Evolutionary conservation across 2,797 vertebrate genomes (phyloP).

Genomic region (Poeciliopsis turneri): DNA sequence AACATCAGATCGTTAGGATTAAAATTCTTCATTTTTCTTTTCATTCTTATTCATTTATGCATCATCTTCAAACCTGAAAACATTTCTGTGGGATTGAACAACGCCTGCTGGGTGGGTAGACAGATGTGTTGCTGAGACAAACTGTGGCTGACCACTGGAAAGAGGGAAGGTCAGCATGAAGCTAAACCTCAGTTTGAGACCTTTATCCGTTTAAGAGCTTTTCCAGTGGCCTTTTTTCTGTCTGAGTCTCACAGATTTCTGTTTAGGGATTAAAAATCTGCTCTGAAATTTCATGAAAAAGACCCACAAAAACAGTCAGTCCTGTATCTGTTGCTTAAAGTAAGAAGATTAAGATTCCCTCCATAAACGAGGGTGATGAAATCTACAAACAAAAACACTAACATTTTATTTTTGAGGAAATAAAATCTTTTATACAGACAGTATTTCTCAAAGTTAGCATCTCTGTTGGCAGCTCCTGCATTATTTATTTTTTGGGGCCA

Average conservation of each 20-base stretch:
- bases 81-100: constrained; percentile 14
- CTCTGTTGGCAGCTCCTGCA: neutral
- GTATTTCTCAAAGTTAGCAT: too few species aligned
- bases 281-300: constrained; percentile 44
- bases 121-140: constrained; percentile 4
- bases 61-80: constrained; percentile 12
- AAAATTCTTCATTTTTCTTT: neutral
- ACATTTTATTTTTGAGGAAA: neutral
- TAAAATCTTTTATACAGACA: neutral
- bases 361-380: neutral
- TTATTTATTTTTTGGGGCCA: neutral
- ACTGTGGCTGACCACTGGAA: constrained; percentile 35
- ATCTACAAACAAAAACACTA: neutral
- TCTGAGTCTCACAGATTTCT: constrained; percentile 62
- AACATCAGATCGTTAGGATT: neutral
- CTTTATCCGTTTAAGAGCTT: constrained; percentile 76
- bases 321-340: neutral
- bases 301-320: neutral
- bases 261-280: constrained; percentile 68
- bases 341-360: neutral
- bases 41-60: neutral
- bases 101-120: neutral
- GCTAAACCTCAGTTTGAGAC: constrained; percentile 68
- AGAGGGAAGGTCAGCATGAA: constrained; percentile 60
- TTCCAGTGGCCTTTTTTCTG: constrained; percentile 55